These are phyloP conservation scores for Nixonia krombeini DNA, from an alignment of 1,140 invertebrate genomes.

Conservation along the genomic window DNA sequence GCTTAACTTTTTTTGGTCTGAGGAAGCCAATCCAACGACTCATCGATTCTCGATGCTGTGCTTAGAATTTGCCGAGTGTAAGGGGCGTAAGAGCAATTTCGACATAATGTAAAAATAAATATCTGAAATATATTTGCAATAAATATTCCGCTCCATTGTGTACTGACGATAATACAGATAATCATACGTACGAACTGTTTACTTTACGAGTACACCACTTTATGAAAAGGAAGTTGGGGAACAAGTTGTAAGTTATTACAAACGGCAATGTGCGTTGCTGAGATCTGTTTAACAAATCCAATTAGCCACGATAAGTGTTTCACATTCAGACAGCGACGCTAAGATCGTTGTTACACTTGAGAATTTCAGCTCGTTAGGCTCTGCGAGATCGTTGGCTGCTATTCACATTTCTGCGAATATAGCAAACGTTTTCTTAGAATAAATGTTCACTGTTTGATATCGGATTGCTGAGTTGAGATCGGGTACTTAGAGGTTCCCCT, in stretches of 20 bases:
- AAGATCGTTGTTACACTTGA: slow-evolving; percentile 14
- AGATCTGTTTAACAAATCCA: neutral
- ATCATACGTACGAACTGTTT: too few relatives aligned
- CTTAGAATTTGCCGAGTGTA: too few relatives aligned
- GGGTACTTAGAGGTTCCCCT: slow-evolving; percentile 23
- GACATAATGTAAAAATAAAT: too few relatives aligned
- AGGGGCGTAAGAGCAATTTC: too few relatives aligned
- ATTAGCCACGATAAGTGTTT: slow-evolving; percentile 22
- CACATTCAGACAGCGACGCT: too few relatives aligned
- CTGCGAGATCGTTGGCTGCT: slow-evolving; percentile 14
- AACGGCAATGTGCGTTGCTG: too few relatives aligned
- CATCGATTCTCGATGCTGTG: neutral
- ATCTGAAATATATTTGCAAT: too few relatives aligned
- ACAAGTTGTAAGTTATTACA: too few relatives aligned
- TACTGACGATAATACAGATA: too few relatives aligned
- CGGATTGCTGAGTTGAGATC: slow-evolving; percentile 28
- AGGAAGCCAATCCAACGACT: neutral
- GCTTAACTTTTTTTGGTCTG: neutral
- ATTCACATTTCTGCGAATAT: slow-evolving; percentile 22
- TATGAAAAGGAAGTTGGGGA: too few relatives aligned
- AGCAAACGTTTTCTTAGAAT: neutral
- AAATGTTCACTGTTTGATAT: slow-evolving; percentile 31
- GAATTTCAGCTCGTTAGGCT: slow-evolving; percentile 14
- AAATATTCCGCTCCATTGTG: too few relatives aligned
- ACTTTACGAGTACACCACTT: too few relatives aligned